These are phyloP conservation scores for Drosophila arawakana DNA, from an alignment of 1,140 invertebrate species.

Conservation along the genomic window DNA sequence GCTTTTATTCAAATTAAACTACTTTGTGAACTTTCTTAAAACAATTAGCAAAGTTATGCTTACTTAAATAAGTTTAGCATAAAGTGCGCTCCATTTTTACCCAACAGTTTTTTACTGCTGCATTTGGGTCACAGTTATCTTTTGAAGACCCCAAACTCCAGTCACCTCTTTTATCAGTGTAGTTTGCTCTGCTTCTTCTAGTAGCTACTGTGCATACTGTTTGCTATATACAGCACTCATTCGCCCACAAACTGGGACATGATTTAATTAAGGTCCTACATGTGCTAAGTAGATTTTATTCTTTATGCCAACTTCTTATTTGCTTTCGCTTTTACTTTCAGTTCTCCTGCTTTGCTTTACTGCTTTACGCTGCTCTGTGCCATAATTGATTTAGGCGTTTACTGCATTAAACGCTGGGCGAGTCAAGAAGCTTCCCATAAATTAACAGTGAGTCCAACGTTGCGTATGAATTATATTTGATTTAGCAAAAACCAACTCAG, in stretches of 20 bases:
- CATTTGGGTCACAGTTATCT: too few relatives aligned
- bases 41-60: too few relatives aligned
- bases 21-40: too few relatives aligned
- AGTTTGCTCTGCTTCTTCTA: background rate
- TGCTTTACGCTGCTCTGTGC: background rate
- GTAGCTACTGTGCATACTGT: background rate
- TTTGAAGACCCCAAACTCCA: too few relatives aligned
- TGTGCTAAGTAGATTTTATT: conserved; percentile 81
- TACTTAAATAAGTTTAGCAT: too few relatives aligned
- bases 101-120: too few relatives aligned
- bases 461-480: conserved; percentile 61
- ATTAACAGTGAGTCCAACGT: conserved; percentile 34
- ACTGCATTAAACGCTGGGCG: conserved; percentile 62
- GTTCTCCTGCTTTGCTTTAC: conserved; percentile 4
- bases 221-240: background rate
- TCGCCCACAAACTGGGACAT: conserved; percentile 40
- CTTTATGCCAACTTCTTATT: conserved; percentile 63
- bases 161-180: too few relatives aligned
- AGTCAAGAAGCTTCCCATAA: conserved; percentile 42
- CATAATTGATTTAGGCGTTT: conserved; percentile 78
- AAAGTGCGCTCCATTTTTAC: too few relatives aligned
- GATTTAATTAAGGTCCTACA: conserved; percentile 80
- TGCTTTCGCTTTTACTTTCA: conserved; percentile 43
- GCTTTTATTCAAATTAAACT: too few relatives aligned
- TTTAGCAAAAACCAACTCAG: conserved; percentile 40